Evolutionary conservation across 2,797 vertebrate genomes (phyloP).

Genomic region (Hafferia zeledoni): DNA sequence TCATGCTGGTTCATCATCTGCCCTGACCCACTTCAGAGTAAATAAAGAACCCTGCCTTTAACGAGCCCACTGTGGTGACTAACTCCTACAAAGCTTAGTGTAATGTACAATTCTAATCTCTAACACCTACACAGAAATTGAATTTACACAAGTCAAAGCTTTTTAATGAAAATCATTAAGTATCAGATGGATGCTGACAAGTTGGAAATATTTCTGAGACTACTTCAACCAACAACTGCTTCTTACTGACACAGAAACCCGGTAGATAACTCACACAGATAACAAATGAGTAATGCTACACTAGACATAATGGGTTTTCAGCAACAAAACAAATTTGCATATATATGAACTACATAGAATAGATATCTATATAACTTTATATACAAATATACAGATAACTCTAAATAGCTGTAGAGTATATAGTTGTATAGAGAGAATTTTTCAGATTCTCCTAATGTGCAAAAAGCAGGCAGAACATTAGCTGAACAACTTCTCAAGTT

Average conservation of each 20-base stretch:
- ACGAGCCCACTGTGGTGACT: background rate
- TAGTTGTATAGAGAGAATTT: background rate
- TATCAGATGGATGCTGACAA: background rate
- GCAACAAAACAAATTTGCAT: background rate
- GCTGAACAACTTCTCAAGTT: background rate
- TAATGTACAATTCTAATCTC: background rate
- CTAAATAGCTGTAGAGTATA: background rate
- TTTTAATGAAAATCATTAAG: conserved; percentile 8
- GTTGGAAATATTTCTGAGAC: background rate
- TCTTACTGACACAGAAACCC: background rate
- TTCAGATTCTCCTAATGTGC: background rate
- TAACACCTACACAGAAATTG: background rate
- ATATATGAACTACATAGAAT: background rate
- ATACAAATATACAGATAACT: background rate
- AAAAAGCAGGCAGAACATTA: background rate
- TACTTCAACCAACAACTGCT: background rate
- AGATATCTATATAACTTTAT: background rate
- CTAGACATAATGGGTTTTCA: background rate
- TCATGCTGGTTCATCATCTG: background rate
- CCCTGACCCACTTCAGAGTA: background rate
- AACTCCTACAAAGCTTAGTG: background rate
- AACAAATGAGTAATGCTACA: background rate
- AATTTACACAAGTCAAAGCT: background rate
- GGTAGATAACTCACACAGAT: background rate
- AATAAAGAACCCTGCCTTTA: background rate